phyloP scores from a whole-genome alignment of 1,140 invertebrate species.

The Mycetomoellerius zeteki region DNA sequence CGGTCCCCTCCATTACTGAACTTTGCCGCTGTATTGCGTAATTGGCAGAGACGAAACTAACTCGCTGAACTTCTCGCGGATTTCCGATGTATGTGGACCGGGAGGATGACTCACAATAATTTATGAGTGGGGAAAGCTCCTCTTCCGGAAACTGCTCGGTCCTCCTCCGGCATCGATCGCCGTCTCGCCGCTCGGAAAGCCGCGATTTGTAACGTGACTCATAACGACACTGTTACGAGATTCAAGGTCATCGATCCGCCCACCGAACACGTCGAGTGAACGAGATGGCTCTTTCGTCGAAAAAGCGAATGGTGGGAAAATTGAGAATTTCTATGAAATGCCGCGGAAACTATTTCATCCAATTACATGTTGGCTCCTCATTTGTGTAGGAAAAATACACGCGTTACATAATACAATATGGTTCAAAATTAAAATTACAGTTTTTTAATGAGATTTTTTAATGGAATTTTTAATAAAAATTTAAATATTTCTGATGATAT shows the following conservation, averaged over 20 bases:
- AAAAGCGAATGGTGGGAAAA: not conserved
- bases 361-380: not conserved
- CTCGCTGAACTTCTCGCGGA: slow-evolving; percentile 33
- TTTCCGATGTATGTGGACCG: not conserved
- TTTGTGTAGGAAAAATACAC: not conserved
- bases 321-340: not conserved
- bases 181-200: slow-evolving; percentile 65
- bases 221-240: slow-evolving; percentile 62
- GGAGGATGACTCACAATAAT: slow-evolving; percentile 57
- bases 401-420: not conserved
- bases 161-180: slow-evolving; percentile 66
- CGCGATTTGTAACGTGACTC: slow-evolving; percentile 69
- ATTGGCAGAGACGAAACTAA: slow-evolving; percentile 39
- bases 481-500: not conserved
- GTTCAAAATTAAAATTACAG: not conserved
- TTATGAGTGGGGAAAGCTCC: slow-evolving; percentile 48
- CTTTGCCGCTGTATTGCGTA: slow-evolving; percentile 35
- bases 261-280: slow-evolving; percentile 40
- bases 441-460: not conserved
- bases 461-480: not conserved
- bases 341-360: not conserved
- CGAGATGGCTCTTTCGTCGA: not conserved
- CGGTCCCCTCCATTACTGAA: slow-evolving; percentile 6
- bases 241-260: slow-evolving; percentile 73
- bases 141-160: slow-evolving; percentile 58